Percentiles rank a stretch among this genome's conserved stretches.
phyloP scores from a whole-genome alignment of 2,113 vertebrate species.

The Manacus vitellinus region DNA sequence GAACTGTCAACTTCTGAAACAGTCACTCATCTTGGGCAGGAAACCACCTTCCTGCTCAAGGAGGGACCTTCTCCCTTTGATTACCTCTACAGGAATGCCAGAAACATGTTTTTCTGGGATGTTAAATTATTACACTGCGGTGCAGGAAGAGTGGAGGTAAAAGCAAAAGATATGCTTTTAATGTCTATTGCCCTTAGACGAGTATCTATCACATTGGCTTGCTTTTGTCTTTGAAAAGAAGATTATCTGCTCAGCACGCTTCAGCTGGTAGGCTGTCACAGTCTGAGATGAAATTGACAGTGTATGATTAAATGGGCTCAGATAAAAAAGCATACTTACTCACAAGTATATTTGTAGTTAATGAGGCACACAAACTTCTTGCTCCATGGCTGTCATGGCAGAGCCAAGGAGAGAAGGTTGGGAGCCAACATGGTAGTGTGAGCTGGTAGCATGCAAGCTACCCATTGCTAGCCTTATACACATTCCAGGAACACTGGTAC shows the following conservation, averaged over 20 bases:
- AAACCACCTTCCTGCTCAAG: background rate
- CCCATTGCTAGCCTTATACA: rapidly evolving
- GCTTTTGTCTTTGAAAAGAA: background rate
- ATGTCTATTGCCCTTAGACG: background rate
- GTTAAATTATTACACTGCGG: background rate
- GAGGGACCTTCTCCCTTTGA: background rate
- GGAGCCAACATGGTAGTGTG: rapidly evolving
- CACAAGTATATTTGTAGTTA: background rate
- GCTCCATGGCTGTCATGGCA: rapidly evolving
- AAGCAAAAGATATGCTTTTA: background rate
- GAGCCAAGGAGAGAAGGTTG: background rate
- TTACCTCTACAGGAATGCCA: background rate
- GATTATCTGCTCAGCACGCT: background rate
- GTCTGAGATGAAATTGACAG: background rate
- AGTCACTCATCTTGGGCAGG: background rate
- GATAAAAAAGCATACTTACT: background rate
- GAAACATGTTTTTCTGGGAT: background rate
- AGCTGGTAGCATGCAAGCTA: background rate
- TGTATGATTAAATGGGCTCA: background rate
- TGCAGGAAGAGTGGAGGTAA: background rate
- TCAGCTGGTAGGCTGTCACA: background rate
- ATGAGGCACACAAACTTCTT: background rate
- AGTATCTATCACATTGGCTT: background rate
- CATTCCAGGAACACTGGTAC: background rate
- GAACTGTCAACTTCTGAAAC: background rate